Conservation (phyloP, 2,888 invertebrate genomes). For the Cryptus viduatorius region DNA sequence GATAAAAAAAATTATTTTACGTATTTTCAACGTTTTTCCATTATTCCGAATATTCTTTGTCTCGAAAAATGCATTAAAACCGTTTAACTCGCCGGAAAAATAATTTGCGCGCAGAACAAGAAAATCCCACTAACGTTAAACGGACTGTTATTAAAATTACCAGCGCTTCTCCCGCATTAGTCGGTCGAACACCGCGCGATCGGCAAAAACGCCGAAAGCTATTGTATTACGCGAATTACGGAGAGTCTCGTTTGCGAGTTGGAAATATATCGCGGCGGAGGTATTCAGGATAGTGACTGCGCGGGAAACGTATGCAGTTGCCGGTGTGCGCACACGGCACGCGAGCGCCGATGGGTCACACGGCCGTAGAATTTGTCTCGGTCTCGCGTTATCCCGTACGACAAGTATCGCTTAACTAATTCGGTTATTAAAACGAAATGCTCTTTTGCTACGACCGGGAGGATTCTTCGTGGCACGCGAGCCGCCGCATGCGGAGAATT, state of each 20-base stretch:
- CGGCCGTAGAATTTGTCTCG: slow-evolving; percentile 61
- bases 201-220: not conserved
- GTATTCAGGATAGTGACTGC: not conserved
- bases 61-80: not conserved
- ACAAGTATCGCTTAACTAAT: slow-evolving; percentile 75
- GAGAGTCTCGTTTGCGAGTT: not conserved
- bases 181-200: not conserved
- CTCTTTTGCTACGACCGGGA: slow-evolving; percentile 65
- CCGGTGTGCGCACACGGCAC: slow-evolving; percentile 68
- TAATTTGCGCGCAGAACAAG: not conserved
- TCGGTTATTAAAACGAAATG: slow-evolving; percentile 79
- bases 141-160: not conserved
- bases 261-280: not conserved
- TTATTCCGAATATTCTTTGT: not conserved
- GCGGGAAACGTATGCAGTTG: slow-evolving; percentile 10
- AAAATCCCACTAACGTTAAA: not conserved
- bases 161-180: not conserved
- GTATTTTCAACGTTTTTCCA: not conserved
- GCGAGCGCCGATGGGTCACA: slow-evolving; percentile 71
- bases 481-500: slow-evolving; percentile 64
- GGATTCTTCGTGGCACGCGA: slow-evolving; percentile 57
- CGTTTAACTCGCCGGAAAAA: not conserved
- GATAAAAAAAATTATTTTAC: too few relatives aligned
- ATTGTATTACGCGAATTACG: not conserved
- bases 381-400: slow-evolving; percentile 44